Evolutionary conservation across 1,140 invertebrate genomes (phyloP).

Genomic region (Drosophila busckii): DNA sequence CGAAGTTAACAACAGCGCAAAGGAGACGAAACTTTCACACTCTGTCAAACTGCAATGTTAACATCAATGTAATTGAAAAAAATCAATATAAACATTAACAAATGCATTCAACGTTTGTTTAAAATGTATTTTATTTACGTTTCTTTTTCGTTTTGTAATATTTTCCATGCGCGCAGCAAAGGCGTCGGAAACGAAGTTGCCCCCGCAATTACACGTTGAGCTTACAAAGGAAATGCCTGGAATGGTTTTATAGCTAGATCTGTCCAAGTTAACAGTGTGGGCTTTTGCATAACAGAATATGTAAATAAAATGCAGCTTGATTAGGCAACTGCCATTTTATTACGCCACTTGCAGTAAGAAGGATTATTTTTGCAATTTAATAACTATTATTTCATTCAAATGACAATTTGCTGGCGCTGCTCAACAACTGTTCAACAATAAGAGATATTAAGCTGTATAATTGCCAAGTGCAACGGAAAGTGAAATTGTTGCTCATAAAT

Average conservation of each 20-base stretch:
- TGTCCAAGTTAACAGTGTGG: no score
- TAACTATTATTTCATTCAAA: no score
- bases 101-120: slow-evolving; percentile 15
- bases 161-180: slow-evolving; percentile 46
- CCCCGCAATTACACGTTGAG: slow-evolving; percentile 46
- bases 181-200: slow-evolving; percentile 60
- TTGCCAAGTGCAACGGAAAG: slow-evolving; percentile 58
- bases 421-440: no score
- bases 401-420: no score
- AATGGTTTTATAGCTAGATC: no score
- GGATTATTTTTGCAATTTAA: no score
- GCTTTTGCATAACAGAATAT: no score
- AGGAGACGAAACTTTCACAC: slow-evolving; percentile 34
- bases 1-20: not conserved
- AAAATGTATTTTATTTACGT: slow-evolving; percentile 15
- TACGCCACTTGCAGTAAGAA: no score
- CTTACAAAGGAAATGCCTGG: no score
- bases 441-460: slow-evolving; percentile 39
- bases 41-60: slow-evolving; percentile 9
- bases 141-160: slow-evolving; percentile 15
- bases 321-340: no score
- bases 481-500: slow-evolving; percentile 63
- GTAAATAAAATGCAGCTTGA: no score
- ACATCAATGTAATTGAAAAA: no score
- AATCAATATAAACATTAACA: slow-evolving; percentile 4